phyloP scores from a whole-genome alignment of 30 jellyfish, hydroid and myxozoan species.

The Nemopilema nomurai region DNA sequence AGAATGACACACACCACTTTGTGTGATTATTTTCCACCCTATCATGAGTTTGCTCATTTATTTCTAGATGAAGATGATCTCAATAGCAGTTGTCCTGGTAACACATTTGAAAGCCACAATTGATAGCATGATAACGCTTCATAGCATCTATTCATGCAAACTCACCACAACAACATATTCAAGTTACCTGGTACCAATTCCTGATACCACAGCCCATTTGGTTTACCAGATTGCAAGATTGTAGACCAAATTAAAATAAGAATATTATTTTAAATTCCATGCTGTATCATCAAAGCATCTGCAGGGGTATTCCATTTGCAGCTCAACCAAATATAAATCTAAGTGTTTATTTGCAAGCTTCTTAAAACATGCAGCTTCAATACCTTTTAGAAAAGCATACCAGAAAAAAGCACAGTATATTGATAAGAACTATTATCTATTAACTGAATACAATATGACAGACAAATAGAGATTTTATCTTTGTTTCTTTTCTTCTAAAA shows the following conservation, averaged over 20 bases:
- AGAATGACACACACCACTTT: no score
- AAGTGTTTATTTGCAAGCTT: not conserved
- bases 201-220: not conserved
- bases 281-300: no score
- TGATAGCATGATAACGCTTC: conserved; percentile 1
- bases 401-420: not conserved
- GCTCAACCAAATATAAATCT: no score
- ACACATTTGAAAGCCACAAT: conserved; percentile 79
- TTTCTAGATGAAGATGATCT: conserved; percentile 78
- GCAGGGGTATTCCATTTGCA: no score
- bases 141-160: no score
- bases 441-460: not conserved
- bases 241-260: no score
- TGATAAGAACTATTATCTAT: not conserved
- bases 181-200: no score
- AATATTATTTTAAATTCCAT: no score
- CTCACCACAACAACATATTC: no score
- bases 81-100: conserved; percentile 87
- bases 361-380: not conserved
- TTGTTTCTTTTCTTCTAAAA: not conserved
- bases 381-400: not conserved
- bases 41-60: not conserved
- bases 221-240: not conserved
- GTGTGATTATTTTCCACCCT: no score
- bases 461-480: not conserved